phyloP scores from a whole-genome alignment of 2,113 vertebrate species.

The Callithrix jacchus region DNA sequence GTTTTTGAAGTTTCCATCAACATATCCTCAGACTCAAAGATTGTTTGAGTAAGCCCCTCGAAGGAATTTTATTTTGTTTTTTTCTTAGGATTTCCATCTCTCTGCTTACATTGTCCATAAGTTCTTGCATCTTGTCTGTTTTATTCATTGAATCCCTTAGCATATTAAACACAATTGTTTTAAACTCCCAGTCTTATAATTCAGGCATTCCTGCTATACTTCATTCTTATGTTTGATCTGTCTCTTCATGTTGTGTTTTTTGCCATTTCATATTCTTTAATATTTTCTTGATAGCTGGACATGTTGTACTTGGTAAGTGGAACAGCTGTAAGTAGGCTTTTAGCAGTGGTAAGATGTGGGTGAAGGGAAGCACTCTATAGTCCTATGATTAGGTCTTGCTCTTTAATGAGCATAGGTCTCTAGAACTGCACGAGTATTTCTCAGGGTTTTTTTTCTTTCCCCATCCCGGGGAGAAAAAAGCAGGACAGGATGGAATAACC shows the following conservation, averaged over 20 bases:
- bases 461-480: neutral
- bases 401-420: neutral
- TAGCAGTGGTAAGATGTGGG: neutral
- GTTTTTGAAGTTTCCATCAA: neutral
- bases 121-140: neutral
- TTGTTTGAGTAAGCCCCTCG: neutral
- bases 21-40: neutral
- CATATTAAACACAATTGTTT: neutral
- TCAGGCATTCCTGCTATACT: neutral
- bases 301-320: neutral
- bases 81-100: neutral
- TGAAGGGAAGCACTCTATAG: no score
- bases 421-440: neutral
- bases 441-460: neutral
- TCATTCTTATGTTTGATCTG: neutral
- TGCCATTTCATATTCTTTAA: neutral
- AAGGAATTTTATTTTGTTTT: neutral
- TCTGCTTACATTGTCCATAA: neutral
- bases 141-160: neutral
- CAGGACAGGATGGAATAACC: no score
- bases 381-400: neutral
- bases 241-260: neutral
- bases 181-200: neutral
- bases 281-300: neutral
- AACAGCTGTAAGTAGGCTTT: neutral